Conservation (phyloP, 2,888 invertebrate genomes). For the Entomobrya multifasciata region DNA sequence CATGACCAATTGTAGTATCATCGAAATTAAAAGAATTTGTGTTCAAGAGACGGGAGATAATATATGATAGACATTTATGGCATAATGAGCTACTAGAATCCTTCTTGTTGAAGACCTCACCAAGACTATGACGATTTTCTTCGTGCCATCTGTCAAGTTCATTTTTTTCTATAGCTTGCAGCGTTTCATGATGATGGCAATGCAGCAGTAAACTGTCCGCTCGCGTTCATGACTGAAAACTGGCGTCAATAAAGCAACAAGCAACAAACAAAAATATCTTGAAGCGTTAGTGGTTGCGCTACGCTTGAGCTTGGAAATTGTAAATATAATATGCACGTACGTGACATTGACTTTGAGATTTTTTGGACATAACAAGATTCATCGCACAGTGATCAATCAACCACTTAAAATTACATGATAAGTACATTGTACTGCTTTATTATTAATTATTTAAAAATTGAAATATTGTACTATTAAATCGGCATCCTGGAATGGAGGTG, state of each 20-base stretch:
- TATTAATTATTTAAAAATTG: too few relatives aligned
- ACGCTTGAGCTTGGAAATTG: too few relatives aligned
- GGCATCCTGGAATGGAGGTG: too few relatives aligned
- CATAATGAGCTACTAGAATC: background rate
- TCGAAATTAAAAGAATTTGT: conserved; percentile 8
- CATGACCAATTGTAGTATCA: conserved; percentile 7
- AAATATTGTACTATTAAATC: too few relatives aligned
- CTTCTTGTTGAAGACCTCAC: conserved; percentile 2
- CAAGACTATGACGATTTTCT: background rate
- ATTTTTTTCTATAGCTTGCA: conserved; percentile 38
- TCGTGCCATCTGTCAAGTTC: conserved; percentile 21
- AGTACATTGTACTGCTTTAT: too few relatives aligned
- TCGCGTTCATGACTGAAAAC: background rate
- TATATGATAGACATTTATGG: conserved; percentile 6
- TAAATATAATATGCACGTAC: background rate
- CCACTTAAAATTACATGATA: too few relatives aligned
- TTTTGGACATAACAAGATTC: conserved; percentile 47
- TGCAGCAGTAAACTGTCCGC: too few relatives aligned
- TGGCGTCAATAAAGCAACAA: conserved; percentile 27
- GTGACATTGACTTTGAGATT: conserved; percentile 62
- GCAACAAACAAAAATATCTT: too few relatives aligned
- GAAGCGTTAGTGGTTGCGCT: too few relatives aligned
- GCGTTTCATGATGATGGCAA: conserved; percentile 23
- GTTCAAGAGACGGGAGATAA: background rate
- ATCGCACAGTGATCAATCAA: too few relatives aligned